Evolutionary conservation across 2,113 vertebrate species (phyloP), one percentile per base, ranked within the genome.

Genomic region (Ictidomys tridecemlineatus): DNA sequence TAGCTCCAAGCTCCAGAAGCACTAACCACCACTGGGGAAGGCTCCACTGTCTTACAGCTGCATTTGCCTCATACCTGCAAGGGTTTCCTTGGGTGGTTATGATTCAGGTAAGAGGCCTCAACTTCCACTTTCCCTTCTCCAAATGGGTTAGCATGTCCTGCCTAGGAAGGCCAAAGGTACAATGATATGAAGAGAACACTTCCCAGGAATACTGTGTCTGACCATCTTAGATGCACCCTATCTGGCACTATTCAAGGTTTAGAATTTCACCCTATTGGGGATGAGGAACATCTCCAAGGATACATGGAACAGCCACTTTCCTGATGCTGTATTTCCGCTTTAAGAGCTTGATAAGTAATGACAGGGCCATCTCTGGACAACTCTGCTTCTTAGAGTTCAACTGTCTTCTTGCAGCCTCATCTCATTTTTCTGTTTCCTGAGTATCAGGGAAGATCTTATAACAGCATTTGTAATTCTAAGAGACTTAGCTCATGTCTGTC

Each of bases 401-500:
- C 48, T 72, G 77, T 6, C 63, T 91, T 89, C 76, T 70, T 65
- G 37, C 0, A 56, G 39, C 45, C 67, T 88, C 22, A 12, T 90
- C 61, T 91, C 17, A 26, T 37, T 85, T 84, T 78, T 37, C 72
- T 39, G 53, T 58, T 88, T 95, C 34, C 82, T 61, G 80, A 24
- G 26, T 65, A 61, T n/a, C 45, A 80, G 42, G 65, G 39, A 70
- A 48, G 58, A 58, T 84, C 78, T 80, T 89, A 67, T 7, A 63
- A 88, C 13, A 83, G 67, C 39, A 86, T 51, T 69, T 94, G 63
- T 89, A 93, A 96, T 63, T 61, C 39, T 89, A 69, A 73, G 78
- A 96, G 69, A 82, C 45, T 42, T 80, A 89, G 80, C 65, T 90
- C 42, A 78, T 4, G 1, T 45, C 79, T 86, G 1, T 76, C 58